Conservation (phyloP, 1,140 invertebrate species). For the Riptortus pedestris region DNA sequence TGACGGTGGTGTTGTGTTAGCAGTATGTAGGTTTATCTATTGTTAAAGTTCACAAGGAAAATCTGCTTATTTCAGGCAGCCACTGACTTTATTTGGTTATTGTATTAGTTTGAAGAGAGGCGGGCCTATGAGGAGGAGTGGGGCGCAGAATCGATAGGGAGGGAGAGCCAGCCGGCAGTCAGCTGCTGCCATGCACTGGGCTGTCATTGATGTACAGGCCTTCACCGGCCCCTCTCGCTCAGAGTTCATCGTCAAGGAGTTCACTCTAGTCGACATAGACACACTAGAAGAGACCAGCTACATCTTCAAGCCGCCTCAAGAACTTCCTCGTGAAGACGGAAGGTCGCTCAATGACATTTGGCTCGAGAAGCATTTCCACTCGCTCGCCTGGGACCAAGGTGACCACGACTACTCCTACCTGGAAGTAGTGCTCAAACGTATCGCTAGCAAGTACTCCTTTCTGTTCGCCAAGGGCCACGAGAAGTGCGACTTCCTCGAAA, state of each 20-base stretch:
- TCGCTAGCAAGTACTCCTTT: not conserved
- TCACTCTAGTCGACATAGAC: not conserved
- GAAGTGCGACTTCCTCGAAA: not conserved
- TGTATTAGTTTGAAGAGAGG: too few relatives aligned
- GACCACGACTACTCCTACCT: not conserved
- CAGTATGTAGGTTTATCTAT: too few relatives aligned
- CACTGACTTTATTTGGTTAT: too few relatives aligned
- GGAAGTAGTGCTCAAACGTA: not conserved
- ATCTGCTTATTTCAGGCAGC: too few relatives aligned
- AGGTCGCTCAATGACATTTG: not conserved
- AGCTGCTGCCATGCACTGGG: not conserved
- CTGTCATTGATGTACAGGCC: not conserved
- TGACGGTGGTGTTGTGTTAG: too few relatives aligned
- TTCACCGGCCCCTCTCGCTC: not conserved
- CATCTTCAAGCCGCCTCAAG: conserved; percentile 4
- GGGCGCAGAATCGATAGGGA: too few relatives aligned
- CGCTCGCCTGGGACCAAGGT: not conserved
- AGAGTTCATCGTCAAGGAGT: conserved; percentile 7
- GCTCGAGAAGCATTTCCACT: not conserved
- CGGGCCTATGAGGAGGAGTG: too few relatives aligned
- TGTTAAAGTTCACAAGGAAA: too few relatives aligned
- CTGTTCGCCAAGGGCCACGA: not conserved
- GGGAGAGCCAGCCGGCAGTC: not conserved
- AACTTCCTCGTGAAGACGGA: not conserved
- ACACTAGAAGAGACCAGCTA: not conserved